Percentiles rank a stretch among this genome's conserved stretches.
Conservation (phyloP, 1,140 invertebrate species). For the Hyles vespertilio region DNA sequence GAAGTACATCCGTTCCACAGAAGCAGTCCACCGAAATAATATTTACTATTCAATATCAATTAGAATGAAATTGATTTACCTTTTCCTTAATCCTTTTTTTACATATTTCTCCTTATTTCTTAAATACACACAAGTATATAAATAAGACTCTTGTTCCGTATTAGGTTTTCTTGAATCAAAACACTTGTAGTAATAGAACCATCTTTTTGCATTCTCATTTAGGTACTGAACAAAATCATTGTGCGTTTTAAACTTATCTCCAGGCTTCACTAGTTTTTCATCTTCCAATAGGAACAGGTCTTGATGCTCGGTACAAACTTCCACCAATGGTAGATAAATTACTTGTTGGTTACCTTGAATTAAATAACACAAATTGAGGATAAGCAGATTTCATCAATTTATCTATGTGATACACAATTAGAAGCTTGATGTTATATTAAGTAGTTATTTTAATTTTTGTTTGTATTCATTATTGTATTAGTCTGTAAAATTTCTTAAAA, state of each 20-base stretch:
- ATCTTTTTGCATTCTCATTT: slow-evolving; percentile 29
- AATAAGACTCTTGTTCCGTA: slow-evolving; percentile 21
- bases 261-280: slow-evolving; percentile 27
- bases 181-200: slow-evolving; percentile 31
- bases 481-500: no score
- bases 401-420: no score
- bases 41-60: no score
- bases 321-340: slow-evolving; percentile 9
- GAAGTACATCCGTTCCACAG: no score
- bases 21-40: no score
- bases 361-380: no score
- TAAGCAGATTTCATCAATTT: no score
- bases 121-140: slow-evolving; percentile 23
- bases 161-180: slow-evolving; percentile 19
- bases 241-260: slow-evolving; percentile 27
- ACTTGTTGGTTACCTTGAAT: slow-evolving; percentile 2
- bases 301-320: slow-evolving; percentile 17
- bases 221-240: slow-evolving; percentile 28
- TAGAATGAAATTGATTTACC: slow-evolving; percentile 13
- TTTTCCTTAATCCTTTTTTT: slow-evolving; percentile 21
- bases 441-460: no score
- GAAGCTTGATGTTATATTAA: no score
- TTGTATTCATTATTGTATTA: no score
- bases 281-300: slow-evolving; percentile 21
- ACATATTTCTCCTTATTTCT: slow-evolving; percentile 24